These are phyloP conservation scores for Molorchus minor DNA, from an alignment of 2,888 invertebrate species.

Conservation along the genomic window DNA sequence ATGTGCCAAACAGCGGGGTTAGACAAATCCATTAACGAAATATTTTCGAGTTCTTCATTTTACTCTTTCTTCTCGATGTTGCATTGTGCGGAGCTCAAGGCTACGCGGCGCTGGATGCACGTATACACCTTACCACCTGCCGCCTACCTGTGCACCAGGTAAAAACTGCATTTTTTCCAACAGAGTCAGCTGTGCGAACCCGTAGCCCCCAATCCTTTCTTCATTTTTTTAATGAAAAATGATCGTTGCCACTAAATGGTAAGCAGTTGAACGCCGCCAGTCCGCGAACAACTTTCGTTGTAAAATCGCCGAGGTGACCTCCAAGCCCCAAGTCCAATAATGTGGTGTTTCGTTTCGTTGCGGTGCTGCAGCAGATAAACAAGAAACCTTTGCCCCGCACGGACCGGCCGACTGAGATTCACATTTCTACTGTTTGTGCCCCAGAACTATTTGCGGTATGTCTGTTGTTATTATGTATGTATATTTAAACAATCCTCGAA, in stretches of 20 bases:
- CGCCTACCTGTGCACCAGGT: slow-evolving; percentile 18
- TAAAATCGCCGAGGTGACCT: slow-evolving; percentile 8
- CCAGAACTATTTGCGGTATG: slow-evolving; percentile 20
- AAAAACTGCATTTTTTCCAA: slow-evolving; percentile 30
- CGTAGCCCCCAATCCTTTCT: slow-evolving; percentile 5
- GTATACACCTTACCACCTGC: slow-evolving; percentile 16
- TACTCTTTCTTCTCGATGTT: too few relatives aligned
- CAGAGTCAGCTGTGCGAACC: neutral
- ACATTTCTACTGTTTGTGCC: slow-evolving; percentile 1
- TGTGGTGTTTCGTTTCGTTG: slow-evolving; percentile 12
- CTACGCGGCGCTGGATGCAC: too few relatives aligned
- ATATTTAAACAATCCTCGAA: slow-evolving; percentile 16
- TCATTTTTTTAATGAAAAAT: too few relatives aligned
- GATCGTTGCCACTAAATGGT: too few relatives aligned
- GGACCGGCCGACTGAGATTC: slow-evolving; percentile 10
- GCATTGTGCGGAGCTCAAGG: too few relatives aligned
- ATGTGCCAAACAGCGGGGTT: too few relatives aligned
- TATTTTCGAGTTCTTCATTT: too few relatives aligned
- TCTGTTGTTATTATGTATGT: too few relatives aligned
- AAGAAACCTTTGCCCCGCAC: slow-evolving; percentile 19
- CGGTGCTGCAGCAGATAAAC: slow-evolving; percentile 11
- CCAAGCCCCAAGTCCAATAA: slow-evolving; percentile 2
- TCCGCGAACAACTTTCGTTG: slow-evolving; percentile 11
- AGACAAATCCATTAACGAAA: too few relatives aligned
- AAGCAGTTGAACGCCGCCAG: slow-evolving; percentile 9